phyloP scores from a whole-genome alignment of 2,888 invertebrate genomes.

The Ceramica pisi region DNA sequence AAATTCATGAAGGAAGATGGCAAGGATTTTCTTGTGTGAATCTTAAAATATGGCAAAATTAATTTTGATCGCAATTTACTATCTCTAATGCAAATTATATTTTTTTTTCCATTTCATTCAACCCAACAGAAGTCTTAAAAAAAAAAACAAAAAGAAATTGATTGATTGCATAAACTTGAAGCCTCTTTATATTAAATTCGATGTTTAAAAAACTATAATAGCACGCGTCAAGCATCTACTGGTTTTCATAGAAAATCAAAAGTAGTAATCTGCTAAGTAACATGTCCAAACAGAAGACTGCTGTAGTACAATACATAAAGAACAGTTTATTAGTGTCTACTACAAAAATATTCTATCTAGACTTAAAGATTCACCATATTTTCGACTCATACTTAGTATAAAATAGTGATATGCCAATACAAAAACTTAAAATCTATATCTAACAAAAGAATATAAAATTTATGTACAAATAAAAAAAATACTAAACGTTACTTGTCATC shows the following conservation, averaged over 20 bases:
- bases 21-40: background rate
- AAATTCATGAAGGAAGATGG: background rate
- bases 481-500: slow-evolving; percentile 53
- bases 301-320: too few relatives aligned
- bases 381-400: slow-evolving; percentile 14
- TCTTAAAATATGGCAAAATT: slow-evolving; percentile 1
- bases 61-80: slow-evolving; percentile 26
- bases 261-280: background rate
- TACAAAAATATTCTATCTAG: background rate
- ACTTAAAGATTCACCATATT: background rate
- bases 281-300: slow-evolving; percentile 1
- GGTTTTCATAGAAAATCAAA: slow-evolving; percentile 24
- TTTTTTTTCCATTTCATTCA: background rate
- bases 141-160: too few relatives aligned
- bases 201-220: slow-evolving; percentile 1
- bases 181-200: slow-evolving; percentile 25
- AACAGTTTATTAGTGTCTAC: background rate
- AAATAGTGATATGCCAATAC: slow-evolving; percentile 60
- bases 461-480: slow-evolving; percentile 60
- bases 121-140: too few relatives aligned
- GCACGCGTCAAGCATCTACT: background rate
- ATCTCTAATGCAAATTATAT: slow-evolving; percentile 3
- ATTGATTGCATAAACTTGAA: slow-evolving; percentile 1
- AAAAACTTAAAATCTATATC: slow-evolving; percentile 49
- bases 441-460: slow-evolving; percentile 40